Conservation (phyloP, 1,140 invertebrate species). For the Oryctes rhinoceros region DNA sequence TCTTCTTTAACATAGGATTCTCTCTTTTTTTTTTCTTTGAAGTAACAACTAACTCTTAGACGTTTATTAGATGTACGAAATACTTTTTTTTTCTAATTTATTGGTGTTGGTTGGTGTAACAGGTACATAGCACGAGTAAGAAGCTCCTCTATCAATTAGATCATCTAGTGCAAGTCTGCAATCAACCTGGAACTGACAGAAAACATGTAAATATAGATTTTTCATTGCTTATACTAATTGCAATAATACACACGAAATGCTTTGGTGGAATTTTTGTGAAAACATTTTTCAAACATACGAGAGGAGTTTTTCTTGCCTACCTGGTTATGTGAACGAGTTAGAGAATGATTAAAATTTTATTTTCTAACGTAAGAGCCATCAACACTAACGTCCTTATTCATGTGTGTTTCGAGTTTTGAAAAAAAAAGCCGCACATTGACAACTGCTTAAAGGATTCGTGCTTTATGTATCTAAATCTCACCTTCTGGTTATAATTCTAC, state of each 20-base stretch:
- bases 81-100: conserved; percentile 11
- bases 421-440: too few relatives aligned
- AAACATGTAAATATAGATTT: conserved; percentile 73
- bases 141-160: conserved; percentile 95
- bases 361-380: too few relatives aligned
- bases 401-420: too few relatives aligned
- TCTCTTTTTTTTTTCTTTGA: conserved; percentile 14
- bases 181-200: conserved; percentile 82
- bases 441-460: too few relatives aligned
- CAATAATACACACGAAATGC: background rate
- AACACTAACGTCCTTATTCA: too few relatives aligned
- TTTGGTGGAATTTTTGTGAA: conserved; percentile 20
- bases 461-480: too few relatives aligned
- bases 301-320: too few relatives aligned
- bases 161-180: conserved; percentile 94
- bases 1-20: conserved; percentile 40
- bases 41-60: conserved; percentile 42
- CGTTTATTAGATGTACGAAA: conserved; percentile 14
- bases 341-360: too few relatives aligned
- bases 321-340: too few relatives aligned
- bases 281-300: background rate
- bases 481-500: too few relatives aligned
- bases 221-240: conserved; percentile 41
- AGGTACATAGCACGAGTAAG: conserved; percentile 96
- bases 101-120: conserved; percentile 63